Evolutionary conservation across 1,140 invertebrate species (phyloP), one percentile per base, ranked within the genome.

Genomic region (Aphaenogaster rudis): DNA sequence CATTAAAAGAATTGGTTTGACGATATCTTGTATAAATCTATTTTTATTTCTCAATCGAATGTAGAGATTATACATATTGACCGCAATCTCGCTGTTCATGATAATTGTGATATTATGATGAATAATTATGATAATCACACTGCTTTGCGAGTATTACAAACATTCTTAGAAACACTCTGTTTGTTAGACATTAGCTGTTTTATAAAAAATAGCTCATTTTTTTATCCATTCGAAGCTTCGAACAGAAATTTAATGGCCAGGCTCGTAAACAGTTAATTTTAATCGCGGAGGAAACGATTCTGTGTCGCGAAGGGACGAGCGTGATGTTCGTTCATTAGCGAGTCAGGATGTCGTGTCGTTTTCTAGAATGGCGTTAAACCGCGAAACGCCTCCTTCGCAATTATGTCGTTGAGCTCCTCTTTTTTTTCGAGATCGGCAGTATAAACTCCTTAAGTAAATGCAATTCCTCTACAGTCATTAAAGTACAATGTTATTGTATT

Each of bases 311-410:
- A 86, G 17, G 66, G 54, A 86, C 61, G 50, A 67, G 93, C 94
- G 92, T 94, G 93, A 94, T 93, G 78, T 88, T 86, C 90, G 72
- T 81, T 90, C 80, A 89, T 94, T 94, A 94, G 88, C 78, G 88
- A 89, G 88, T 94, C 93, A 94, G 94, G 94, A 95, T 94, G 89
- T 95, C 91, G 91, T 89, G 89, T 88, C 91, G 91, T 93, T 94
- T 94, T 94, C 93, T 94, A 90, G 91, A 94, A 92, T 91, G 89
- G 77, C 33, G 81, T 90, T 91, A 86, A 88, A 90, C 86, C 77
- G 72, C 71, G 78, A 90, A 91, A 91, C 92, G 92, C 90, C 94
- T 88, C 91, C 89, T 92, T 91, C 88, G 59, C 87, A 87, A 90
- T 91, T 89, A 90, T 21, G 21, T 92, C 54, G 64, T 91, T 91